Percentiles rank a stretch among this genome's conserved stretches.
These are phyloP conservation scores for Mesochorus sp. DNA, from an alignment of 2,888 invertebrate species.

Conservation along the genomic window DNA sequence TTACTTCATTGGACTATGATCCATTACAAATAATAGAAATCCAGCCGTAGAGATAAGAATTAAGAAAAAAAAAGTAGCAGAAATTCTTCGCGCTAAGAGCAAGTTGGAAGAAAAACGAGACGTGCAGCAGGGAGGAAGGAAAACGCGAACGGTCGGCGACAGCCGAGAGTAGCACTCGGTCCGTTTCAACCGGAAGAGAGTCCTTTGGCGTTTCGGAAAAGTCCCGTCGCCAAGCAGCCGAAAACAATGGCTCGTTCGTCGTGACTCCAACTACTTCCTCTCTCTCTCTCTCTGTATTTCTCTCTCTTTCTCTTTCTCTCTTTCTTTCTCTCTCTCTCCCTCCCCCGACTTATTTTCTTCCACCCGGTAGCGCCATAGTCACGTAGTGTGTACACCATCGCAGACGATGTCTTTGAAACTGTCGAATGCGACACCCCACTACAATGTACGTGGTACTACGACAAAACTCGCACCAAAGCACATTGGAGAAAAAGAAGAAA, in stretches of 20 bases:
- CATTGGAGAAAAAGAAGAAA: too few relatives aligned
- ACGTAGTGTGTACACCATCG: slow-evolving; percentile 14
- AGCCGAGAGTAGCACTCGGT: slow-evolving; percentile 32
- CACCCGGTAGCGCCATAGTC: neutral
- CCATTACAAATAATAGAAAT: neutral
- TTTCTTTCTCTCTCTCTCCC: slow-evolving; percentile 33
- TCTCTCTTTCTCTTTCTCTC: slow-evolving; percentile 3
- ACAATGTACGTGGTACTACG: neutral
- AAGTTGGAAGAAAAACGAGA: slow-evolving; percentile 17
- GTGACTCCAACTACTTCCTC: slow-evolving; percentile 45
- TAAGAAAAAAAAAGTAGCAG: neutral
- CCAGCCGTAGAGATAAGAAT: neutral
- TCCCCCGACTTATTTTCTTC: neutral
- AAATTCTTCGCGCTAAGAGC: neutral
- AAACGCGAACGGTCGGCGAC: slow-evolving; percentile 24
- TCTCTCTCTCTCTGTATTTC: slow-evolving; percentile 33
- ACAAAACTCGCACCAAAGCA: slow-evolving; percentile 17
- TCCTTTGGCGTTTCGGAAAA: slow-evolving; percentile 64
- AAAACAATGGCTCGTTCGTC: slow-evolving; percentile 73
- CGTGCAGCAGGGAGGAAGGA: neutral
- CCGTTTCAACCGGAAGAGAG: slow-evolving; percentile 54
- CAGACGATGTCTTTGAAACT: slow-evolving; percentile 50
- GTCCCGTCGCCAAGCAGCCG: slow-evolving; percentile 69
- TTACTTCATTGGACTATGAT: neutral
- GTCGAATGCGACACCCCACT: slow-evolving; percentile 19